Base-by-base conservation (phyloP, 2,113 vertebrate genomes). In the Sakesphorus luctuosus region DNA sequence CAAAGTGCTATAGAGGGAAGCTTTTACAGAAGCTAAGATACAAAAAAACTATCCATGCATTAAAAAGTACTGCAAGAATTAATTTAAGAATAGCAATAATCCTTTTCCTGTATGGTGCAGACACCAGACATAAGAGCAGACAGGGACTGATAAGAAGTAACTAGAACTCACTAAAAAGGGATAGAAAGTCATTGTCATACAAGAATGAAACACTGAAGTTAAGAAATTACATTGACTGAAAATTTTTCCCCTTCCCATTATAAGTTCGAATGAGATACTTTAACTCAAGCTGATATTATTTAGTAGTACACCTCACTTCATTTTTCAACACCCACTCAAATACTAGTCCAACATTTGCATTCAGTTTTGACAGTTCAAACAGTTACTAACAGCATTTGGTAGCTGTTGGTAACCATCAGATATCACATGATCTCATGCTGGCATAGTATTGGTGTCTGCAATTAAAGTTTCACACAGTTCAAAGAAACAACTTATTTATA, bases 1-100 rank as follows among this genome's bases (percentile, higher is more conserved):
- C 8, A 88, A 94, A 46, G 18, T 20, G 66, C 6, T 38, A 28
- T 1, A 58, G 50, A 91, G 21, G 23, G 29, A 75, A 91, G 19
- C 33, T 95, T 88, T 74, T 85, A 80, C 29, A 90, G 85, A 95
- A 83, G 50, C 33, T 86, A 92, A 92, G 79, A 90, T 71, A 95
- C 58, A 95, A 96, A 94, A 71, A 93, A 92, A 92, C 92, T 94
- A 90, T 38, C 55, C 63, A 77, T 59, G 72, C 75, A 59, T 90
- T 93, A 85, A 92, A 87, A 90, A 88, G 33, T 63, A 80, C n/a
- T 50, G 72, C 19, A 95, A 92, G 50, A 80, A 95, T 86, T 96
- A 93, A 93, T 90, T 95, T 80, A 90, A 85, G 79, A 86, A 77
- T 55, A 94, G 59, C 50, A 95, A 77, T 93, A 96, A 95, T 88